Evolutionary conservation across 2,888 invertebrate genomes (phyloP), one percentile per base, ranked within the genome.

Genomic region (Hetaerina titia): DNA sequence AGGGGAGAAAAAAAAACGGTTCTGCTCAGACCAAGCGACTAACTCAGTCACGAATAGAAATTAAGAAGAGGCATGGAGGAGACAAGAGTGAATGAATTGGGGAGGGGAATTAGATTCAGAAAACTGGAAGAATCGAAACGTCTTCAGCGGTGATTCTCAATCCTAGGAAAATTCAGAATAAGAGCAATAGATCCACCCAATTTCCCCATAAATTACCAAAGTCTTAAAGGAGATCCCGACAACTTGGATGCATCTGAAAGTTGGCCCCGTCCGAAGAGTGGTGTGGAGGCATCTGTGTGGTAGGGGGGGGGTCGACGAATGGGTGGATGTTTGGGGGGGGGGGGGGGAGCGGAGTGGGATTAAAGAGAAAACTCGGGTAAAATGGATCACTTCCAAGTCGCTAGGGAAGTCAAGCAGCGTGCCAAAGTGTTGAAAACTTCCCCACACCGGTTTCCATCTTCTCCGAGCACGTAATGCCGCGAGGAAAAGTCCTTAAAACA

Each of bases 371-470:
- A 69, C 69, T 69, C 69, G 8, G 69, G 69, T n/a, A 69, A 81
- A 81, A 81, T 81, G 81, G 81, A 81, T 31, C 81, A 11, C 81
- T 15, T 81, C 81, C 81, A 81, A 81, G 81, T 81, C 69, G 69
- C 13, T 11, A 31, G 22, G 31, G 31, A 31, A 81, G 81, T 81
- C 81, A 31, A 81, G 81, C 69, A 81, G 81, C 81, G 81, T 81
- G 69, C 69, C 69, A 22, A 69, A 69, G 69, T 69, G 69, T 69
- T n/a, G 17, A 9, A 22, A 69, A 69, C 69, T 69, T 69, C 69
- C 45, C 69, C 69, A 69, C 31, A 25, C 22, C 31, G 11, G 81
- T 31, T 31, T 13, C 81, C 31, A 31, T 31, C 81, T 31, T 31
- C 31, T 31, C 22, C 13, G 81, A 9, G 13, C 25, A 25, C 25